phyloP scores from a whole-genome alignment of 2,113 vertebrate species.

The Nettapus auritus region DNA sequence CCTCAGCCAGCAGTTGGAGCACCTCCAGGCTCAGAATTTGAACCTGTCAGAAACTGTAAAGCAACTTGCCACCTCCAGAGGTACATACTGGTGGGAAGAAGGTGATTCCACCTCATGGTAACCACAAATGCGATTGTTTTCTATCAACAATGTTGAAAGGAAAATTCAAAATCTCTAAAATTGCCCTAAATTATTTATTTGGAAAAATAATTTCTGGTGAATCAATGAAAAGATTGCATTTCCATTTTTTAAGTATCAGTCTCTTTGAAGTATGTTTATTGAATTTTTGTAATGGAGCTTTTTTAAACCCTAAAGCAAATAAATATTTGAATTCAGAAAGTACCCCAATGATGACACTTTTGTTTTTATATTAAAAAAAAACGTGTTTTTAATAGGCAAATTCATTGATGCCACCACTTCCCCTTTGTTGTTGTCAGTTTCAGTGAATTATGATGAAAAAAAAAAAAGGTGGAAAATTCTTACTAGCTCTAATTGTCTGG shows the following conservation, averaged over 20 bases:
- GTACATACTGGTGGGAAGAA: neutral
- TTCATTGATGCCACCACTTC: neutral
- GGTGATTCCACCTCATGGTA: neutral
- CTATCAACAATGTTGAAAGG: neutral
- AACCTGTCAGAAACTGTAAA: slow-evolving; percentile 59
- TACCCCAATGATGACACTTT: neutral
- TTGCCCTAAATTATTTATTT: neutral
- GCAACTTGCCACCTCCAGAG: slow-evolving; percentile 40
- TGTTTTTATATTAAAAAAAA: neutral
- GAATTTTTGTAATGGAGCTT: neutral
- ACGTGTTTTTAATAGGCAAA: neutral
- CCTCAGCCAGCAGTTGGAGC: slow-evolving; percentile 34
- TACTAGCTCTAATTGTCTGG: neutral
- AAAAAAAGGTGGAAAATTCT: neutral
- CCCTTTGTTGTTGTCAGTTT: neutral
- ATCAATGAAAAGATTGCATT: neutral
- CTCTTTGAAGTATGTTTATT: neutral
- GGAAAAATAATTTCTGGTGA: neutral
- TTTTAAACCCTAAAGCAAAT: neutral
- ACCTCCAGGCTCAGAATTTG: slow-evolving; percentile 49
- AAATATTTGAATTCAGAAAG: neutral
- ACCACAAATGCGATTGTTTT: neutral
- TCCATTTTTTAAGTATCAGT: neutral
- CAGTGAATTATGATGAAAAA: neutral
- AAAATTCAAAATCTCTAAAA: neutral